Conservation (phyloP, 2,113 vertebrate genomes). For the Thryonomys swinderianus region DNA sequence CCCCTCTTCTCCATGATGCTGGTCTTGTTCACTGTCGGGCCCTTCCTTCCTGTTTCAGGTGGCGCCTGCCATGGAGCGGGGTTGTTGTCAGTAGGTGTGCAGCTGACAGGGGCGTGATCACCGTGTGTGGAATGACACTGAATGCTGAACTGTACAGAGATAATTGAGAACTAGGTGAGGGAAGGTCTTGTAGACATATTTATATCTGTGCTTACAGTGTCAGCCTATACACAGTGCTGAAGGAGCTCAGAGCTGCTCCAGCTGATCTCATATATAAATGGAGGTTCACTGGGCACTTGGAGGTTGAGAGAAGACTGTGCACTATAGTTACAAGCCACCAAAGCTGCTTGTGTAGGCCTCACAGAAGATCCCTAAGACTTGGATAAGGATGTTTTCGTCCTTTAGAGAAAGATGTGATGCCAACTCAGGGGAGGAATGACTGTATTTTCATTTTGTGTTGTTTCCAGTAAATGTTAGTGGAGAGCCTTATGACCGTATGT, state of each 20-base stretch:
- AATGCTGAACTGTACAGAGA: not conserved
- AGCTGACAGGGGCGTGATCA: not conserved
- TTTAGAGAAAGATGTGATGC: not conserved
- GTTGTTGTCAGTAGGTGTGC: not conserved
- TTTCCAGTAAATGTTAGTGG: not conserved
- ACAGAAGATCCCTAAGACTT: not conserved
- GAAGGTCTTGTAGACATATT: not conserved
- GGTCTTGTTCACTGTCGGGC: not conserved
- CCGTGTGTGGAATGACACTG: not conserved
- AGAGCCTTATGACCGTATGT: not conserved
- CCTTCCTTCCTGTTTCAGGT: not conserved
- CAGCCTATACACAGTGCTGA: fast-evolving
- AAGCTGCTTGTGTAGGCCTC: not conserved
- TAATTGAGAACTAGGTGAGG: not conserved
- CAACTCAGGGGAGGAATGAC: not conserved
- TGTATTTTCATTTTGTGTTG: not conserved
- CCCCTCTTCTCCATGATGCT: not conserved
- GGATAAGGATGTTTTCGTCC: not conserved
- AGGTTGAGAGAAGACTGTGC: not conserved
- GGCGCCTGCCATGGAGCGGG: not conserved
- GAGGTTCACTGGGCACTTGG: not conserved
- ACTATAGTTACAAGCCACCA: not conserved
- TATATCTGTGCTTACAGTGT: not conserved
- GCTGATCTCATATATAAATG: not conserved
- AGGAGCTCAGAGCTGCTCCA: not conserved